Conservation (phyloP, 30 jellyfish, hydroid and myxozoan species). For the Aurelia coerulea region DNA sequence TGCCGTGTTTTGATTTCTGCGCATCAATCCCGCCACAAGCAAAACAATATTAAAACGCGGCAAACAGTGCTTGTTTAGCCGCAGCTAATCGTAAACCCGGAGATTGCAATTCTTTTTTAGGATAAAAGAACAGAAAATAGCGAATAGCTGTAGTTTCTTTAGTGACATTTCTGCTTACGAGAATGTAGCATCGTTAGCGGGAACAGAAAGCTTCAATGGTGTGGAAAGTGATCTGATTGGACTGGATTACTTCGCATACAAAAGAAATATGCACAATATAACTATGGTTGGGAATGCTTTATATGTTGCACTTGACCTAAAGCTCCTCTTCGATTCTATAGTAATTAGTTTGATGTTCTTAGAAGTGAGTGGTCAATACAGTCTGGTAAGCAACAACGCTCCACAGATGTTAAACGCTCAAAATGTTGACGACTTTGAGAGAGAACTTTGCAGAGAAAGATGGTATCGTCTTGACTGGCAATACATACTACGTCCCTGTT, state of each 20-base stretch:
- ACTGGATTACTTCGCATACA: no score
- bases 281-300: no score
- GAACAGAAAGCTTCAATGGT: no score
- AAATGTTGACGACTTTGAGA: slow-evolving; percentile 46
- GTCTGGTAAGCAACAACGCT: not conserved
- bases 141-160: no score
- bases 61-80: not conserved
- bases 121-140: no score
- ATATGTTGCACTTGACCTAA: no score
- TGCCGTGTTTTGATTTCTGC: not conserved
- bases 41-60: not conserved
- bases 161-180: no score
- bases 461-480: slow-evolving; percentile 88
- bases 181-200: no score
- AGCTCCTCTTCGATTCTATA: no score
- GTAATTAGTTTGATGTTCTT: no score
- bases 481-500: slow-evolving; percentile 77
- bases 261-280: not conserved
- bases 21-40: slow-evolving; percentile 10
- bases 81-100: no score
- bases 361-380: not conserved
- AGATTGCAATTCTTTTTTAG: not conserved
- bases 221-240: no score
- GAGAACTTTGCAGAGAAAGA: slow-evolving; percentile 90
- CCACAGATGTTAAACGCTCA: not conserved